Percentiles rank a stretch among this genome's conserved stretches.
Evolutionary conservation across 2,797 vertebrate genomes (phyloP).

Genomic region (Pseudochromis fuscus): DNA sequence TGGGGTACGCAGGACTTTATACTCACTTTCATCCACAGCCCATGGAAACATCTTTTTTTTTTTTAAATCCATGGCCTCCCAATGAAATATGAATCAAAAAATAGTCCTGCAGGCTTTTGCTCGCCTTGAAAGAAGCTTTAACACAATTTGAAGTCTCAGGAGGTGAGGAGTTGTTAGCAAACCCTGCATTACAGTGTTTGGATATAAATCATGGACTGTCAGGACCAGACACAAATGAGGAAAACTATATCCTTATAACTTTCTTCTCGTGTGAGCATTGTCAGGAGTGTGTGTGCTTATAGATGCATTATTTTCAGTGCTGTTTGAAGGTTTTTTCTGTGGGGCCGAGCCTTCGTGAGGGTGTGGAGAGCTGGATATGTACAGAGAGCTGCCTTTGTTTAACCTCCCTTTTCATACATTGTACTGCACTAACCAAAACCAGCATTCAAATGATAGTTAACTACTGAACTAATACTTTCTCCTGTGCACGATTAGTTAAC

Average conservation of each 20-base stretch:
- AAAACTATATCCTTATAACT: not conserved
- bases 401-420: too few species aligned
- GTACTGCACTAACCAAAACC: too few species aligned
- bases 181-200: constrained; percentile 55
- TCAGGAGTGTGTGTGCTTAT: constrained; percentile 5
- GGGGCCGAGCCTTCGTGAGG: not conserved
- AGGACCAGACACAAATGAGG: constrained; percentile 33
- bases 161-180: constrained; percentile 34
- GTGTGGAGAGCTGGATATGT: not conserved
- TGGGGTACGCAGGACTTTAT: constrained; percentile 3
- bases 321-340: constrained; percentile 6
- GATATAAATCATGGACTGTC: constrained; percentile 52
- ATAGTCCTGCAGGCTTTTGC: constrained; percentile 52
- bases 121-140: constrained; percentile 64
- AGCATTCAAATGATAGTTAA: too few species aligned
- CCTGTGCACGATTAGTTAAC: too few species aligned
- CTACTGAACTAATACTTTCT: too few species aligned
- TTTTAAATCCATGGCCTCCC: constrained; percentile 44
- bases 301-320: not conserved
- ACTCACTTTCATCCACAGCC: constrained; percentile 60
- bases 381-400: too few species aligned
- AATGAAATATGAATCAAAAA: constrained; percentile 70
- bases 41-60: constrained; percentile 24
- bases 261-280: constrained; percentile 1
- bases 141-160: constrained; percentile 60